Evolutionary conservation across 2,888 invertebrate genomes (phyloP), one percentile per base, ranked within the genome.

Genomic region (Pristionchus mayeri): DNA sequence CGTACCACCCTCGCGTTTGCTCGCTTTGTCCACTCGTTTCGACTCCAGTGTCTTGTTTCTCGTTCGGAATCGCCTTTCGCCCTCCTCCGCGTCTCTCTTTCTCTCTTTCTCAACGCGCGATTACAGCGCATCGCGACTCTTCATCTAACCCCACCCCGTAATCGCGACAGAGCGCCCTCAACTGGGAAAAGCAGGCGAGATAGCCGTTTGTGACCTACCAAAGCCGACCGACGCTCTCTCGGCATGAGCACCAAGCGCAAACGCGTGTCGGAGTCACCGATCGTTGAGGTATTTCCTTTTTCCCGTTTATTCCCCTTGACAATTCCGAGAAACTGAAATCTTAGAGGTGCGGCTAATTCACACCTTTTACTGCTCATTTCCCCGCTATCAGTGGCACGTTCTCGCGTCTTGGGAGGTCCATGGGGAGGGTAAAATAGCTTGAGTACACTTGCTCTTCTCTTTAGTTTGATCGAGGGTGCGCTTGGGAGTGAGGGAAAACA

Each of bases 191-290:
- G 60, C 11, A 60, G 30, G 16, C 57, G n/a, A 44, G 37, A 37
- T 24, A 24, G 44, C 2, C 67, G 67, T n/a, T 37, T 37, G n/a
- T n/a, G n/a, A n/a, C 30, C 54, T 13, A 27, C 34, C 27, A 34
- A 27, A 4, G 63, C 27, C 63, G 63, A n/a, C n/a, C n/a, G n/a
- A n/a, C n/a, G 27, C 63, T 63, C 16, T n/a, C 63, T 27, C 7
- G 54, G 57, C 34, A 89, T 89, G 89, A 88, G 86, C 84, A 87
- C 88, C 79, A 89, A 89, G 84, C 60, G 89, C 50, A 89, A 87
- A 54, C 87, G 88, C 54, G 85, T 83, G 6, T 71, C 86, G 40
- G 88, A 88, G 16, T 79, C 78, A 18, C 67, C 82, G 44, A 21
- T 30, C 4, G 50, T 52, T 50, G 76, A 78, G 76, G 76, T 78